Evolutionary conservation across 2,113 vertebrate genomes (phyloP).

Genomic region (Gavialis gangeticus): DNA sequence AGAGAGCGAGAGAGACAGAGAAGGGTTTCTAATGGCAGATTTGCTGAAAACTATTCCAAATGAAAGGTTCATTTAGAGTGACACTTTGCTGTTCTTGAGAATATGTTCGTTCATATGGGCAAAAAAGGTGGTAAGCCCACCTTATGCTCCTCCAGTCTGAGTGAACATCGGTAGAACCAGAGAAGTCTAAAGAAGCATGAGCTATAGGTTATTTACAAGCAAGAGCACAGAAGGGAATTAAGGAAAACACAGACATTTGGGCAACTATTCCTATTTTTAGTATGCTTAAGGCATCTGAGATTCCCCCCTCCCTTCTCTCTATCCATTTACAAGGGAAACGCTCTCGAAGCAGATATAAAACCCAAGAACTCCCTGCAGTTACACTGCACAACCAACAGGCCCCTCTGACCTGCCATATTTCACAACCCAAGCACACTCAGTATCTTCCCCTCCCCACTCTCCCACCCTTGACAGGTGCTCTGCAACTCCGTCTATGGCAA

Average conservation of each 20-base stretch:
- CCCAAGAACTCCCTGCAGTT: not conserved
- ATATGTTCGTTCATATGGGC: not conserved
- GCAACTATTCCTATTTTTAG: not conserved
- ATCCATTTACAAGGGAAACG: not conserved
- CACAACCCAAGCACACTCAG: not conserved
- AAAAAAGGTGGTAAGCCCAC: not conserved
- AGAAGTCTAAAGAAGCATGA: not conserved
- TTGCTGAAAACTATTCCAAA: no score
- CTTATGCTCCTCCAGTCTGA: not conserved
- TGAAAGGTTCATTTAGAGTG: not conserved
- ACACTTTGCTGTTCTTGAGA: not conserved
- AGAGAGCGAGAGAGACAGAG: not conserved
- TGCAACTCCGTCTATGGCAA: constrained; percentile 30
- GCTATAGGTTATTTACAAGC: not conserved
- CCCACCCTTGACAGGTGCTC: not conserved
- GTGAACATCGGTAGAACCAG: not conserved
- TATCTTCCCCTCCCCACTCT: not conserved
- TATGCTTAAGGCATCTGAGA: not conserved
- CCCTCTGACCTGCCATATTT: not conserved
- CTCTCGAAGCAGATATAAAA: constrained; percentile 5
- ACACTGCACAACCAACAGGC: not conserved
- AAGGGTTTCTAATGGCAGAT: no score
- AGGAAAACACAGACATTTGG: not conserved
- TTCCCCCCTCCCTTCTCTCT: not conserved
- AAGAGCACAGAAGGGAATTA: not conserved